These are phyloP conservation scores for Nothobranchius kuhntae DNA, from an alignment of 2,113 vertebrate species.

Conservation along the genomic window DNA sequence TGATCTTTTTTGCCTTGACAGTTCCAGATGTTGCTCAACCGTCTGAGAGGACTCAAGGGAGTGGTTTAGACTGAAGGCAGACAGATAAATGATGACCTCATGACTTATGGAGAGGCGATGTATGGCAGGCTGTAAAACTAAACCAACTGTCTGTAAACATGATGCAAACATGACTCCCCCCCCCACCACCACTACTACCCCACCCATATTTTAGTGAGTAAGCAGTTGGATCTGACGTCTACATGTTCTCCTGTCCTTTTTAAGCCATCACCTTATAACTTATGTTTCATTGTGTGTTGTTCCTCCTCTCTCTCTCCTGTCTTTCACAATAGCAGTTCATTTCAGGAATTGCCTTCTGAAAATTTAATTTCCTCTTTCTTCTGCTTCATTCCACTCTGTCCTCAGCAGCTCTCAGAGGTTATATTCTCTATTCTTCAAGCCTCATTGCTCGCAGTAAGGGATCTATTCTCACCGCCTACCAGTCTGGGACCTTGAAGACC, in stretches of 20 bases:
- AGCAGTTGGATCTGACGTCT: background rate
- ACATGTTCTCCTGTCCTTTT: background rate
- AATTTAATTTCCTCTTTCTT: conserved; percentile 35
- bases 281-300: conserved; percentile 37
- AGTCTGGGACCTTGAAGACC: conserved; percentile 58
- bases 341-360: conserved; percentile 28
- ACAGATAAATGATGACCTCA: conserved; percentile 3
- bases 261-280: conserved; percentile 24
- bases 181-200: background rate
- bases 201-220: conserved; percentile 8
- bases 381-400: conserved; percentile 5
- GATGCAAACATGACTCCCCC: background rate
- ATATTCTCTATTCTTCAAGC: conserved; percentile 57
- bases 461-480: conserved; percentile 47
- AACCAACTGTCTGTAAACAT: background rate
- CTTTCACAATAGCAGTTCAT: conserved; percentile 34
- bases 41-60: background rate
- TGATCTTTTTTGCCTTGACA: conserved; percentile 1
- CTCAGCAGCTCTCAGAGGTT: conserved; percentile 49
- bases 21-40: conserved; percentile 14
- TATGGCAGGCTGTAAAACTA: background rate
- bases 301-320: conserved; percentile 12
- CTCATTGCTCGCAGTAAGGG: conserved; percentile 53
- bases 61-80: background rate
- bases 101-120: background rate